phyloP scores from a whole-genome alignment of 2,113 vertebrate genomes.

The Numenius arquata region DNA sequence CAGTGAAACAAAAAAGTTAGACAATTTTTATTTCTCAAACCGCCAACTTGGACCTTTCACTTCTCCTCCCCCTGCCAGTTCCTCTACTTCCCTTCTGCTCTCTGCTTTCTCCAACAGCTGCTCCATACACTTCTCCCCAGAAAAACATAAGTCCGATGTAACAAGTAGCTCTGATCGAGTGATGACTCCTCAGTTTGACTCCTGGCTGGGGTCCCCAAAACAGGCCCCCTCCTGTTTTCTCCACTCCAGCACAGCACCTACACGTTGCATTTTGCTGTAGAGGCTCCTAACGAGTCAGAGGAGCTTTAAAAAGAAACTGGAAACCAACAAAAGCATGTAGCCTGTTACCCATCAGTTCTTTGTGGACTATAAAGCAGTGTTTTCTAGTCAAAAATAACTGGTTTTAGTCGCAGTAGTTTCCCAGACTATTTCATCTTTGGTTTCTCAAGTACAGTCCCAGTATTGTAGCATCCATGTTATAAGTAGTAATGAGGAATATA shows the following conservation, averaged over 20 bases:
- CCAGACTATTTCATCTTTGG: background rate
- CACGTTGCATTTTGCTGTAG: background rate
- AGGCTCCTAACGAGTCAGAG: background rate
- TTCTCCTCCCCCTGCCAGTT: background rate
- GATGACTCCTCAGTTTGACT: background rate
- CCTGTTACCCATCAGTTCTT: background rate
- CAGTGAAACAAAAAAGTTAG: background rate
- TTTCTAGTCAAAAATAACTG: background rate
- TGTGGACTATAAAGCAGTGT: background rate
- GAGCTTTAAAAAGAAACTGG: background rate
- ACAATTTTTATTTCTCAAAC: background rate
- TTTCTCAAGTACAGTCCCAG: background rate
- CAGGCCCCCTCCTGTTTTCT: background rate
- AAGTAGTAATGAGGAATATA: fast-evolving
- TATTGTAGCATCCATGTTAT: background rate
- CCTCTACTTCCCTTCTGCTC: background rate
- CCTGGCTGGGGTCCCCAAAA: background rate
- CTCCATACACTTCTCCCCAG: background rate
- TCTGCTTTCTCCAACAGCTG: background rate
- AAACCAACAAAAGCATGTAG: background rate
- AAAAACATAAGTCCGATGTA: background rate
- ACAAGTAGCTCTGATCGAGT: background rate
- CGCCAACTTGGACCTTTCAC: background rate
- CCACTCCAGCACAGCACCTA: background rate
- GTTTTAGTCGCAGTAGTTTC: background rate